Percentiles rank a stretch among this genome's conserved stretches.
Evolutionary conservation across 1,140 invertebrate species (phyloP).

Genomic region (Halyomorpha halys): DNA sequence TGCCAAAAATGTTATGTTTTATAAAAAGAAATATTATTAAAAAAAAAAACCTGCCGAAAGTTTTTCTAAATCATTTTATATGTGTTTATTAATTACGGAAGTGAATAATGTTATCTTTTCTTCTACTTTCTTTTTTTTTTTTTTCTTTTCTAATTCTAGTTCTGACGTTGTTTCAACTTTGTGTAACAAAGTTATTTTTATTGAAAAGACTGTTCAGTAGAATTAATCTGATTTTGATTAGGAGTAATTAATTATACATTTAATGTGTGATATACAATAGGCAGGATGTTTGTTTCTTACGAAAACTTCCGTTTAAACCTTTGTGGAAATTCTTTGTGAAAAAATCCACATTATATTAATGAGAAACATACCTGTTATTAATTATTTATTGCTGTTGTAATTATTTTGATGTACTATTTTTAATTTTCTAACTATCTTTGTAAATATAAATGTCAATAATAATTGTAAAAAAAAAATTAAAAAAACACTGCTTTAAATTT

Average conservation of each 20-base stretch:
- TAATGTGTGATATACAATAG: slow-evolving; percentile 23
- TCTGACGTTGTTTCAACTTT: slow-evolving; percentile 1
- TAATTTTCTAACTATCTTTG: slow-evolving; percentile 13
- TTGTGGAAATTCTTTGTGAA: background rate
- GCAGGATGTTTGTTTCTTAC: background rate
- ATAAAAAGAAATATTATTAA: slow-evolving; percentile 2
- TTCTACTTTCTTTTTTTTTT: background rate
- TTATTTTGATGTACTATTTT: slow-evolving; percentile 9
- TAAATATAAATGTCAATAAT: slow-evolving; percentile 22
- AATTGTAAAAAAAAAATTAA: slow-evolving; percentile 15
- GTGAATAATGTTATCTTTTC: background rate
- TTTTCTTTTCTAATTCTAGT: background rate
- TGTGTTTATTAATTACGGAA: slow-evolving; percentile 1
- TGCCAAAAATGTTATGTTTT: slow-evolving; percentile 6
- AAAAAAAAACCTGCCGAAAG: slow-evolving; percentile 1
- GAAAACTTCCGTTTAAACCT: slow-evolving; percentile 1
- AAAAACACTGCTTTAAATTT: slow-evolving; percentile 23
- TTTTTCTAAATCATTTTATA: background rate
- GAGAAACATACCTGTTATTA: slow-evolving; percentile 4
- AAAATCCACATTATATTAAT: background rate
- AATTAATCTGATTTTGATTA: slow-evolving; percentile 12
- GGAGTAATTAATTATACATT: slow-evolving; percentile 10
- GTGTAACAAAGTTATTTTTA: slow-evolving; percentile 19
- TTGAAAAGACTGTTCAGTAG: slow-evolving; percentile 25
- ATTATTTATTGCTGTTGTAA: slow-evolving; percentile 4